phyloP scores from a whole-genome alignment of 1,140 invertebrate species.

The Phortica variegata region DNA sequence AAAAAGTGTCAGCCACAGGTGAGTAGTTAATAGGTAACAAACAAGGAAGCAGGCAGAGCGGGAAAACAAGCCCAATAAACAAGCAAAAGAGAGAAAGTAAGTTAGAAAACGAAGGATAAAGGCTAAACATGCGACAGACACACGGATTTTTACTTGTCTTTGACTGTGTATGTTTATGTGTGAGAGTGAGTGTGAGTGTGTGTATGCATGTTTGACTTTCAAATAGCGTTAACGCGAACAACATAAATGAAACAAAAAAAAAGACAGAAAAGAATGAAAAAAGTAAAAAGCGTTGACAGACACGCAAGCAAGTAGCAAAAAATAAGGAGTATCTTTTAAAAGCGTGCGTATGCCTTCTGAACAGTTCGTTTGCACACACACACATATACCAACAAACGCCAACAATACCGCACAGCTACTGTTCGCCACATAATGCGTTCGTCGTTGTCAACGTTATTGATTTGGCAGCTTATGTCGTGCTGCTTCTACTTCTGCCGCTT shows the following conservation, averaged over 20 bases:
- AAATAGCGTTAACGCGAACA: constrained; percentile 3
- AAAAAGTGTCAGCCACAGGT: constrained; percentile 48
- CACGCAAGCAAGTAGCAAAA: constrained; percentile 4
- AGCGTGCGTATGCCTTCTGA: no score
- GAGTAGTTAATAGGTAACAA: constrained; percentile 28
- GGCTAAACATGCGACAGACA: constrained; percentile 25
- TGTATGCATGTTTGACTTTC: constrained; percentile 7
- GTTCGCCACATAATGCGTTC: constrained; percentile 19
- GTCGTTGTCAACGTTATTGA: constrained; percentile 17
- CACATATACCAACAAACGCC: background rate
- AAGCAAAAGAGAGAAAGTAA: background rate
- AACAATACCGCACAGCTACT: no score
- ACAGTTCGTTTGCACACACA: background rate
- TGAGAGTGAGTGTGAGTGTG: constrained; percentile 2
- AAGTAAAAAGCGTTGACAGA: constrained; percentile 8
- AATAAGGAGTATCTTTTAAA: no score
- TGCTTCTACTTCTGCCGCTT: no score
- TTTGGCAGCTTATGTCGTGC: constrained; percentile 29
- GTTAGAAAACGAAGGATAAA: background rate
- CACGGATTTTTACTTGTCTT: constrained; percentile 12
- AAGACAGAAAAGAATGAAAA: constrained; percentile 25
- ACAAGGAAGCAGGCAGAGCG: constrained; percentile 9
- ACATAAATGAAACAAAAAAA: constrained; percentile 3
- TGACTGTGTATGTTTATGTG: background rate
- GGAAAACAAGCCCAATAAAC: constrained; percentile 16